Evolutionary conservation across 2,113 vertebrate genomes (phyloP).

Genomic region (Bufo gargarizans): DNA sequence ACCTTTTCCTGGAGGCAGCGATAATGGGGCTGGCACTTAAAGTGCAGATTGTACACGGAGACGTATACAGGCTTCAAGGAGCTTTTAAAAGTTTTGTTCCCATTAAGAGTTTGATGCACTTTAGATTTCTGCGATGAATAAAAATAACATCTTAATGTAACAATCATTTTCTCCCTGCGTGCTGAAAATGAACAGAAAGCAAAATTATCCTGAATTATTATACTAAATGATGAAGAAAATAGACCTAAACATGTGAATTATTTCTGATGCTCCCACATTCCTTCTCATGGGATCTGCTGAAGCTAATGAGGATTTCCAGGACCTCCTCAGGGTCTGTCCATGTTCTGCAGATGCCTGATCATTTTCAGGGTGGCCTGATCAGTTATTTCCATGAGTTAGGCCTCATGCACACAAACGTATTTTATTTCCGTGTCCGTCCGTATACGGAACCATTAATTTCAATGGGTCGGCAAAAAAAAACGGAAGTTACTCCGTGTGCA

Average conservation of each 20-base stretch:
- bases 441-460: no score
- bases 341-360: no score
- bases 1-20: neutral
- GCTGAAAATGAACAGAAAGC: neutral
- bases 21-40: neutral
- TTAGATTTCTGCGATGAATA: slow-evolving; percentile 6
- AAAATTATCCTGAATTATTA: neutral
- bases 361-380: no score
- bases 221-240: neutral
- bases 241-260: neutral
- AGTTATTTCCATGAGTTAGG: no score
- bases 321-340: neutral
- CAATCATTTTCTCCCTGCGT: neutral
- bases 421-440: no score
- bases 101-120: slow-evolving; percentile 18
- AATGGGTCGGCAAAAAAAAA: no score
- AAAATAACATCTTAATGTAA: slow-evolving; percentile 38
- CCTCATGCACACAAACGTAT: no score
- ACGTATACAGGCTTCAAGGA: neutral
- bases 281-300: no score
- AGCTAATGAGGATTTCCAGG: neutral
- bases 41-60: neutral
- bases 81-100: slow-evolving; percentile 38
- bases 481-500: no score
- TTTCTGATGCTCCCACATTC: no score